Evolutionary conservation across 2,797 vertebrate species (phyloP).

Genomic region (Spea hammondii): DNA sequence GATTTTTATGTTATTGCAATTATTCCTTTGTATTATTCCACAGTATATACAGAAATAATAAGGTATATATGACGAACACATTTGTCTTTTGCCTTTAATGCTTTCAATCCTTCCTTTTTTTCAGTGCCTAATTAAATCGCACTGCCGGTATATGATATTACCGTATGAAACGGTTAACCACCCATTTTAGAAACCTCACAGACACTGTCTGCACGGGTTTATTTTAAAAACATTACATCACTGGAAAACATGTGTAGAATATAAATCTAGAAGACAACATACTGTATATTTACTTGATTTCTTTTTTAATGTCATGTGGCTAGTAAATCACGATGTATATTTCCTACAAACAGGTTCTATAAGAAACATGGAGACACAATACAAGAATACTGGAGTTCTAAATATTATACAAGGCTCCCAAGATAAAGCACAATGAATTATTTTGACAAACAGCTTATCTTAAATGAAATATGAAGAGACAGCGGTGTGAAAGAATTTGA

Average conservation of each 20-base stretch:
- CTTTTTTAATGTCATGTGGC: no score
- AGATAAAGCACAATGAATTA: constrained; percentile 55
- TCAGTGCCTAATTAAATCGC: background rate
- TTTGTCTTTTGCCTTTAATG: no score
- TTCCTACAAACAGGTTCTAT: no score
- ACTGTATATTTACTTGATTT: no score
- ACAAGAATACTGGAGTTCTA: constrained; percentile 2
- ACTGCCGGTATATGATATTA: constrained; percentile 52
- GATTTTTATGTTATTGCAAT: no score
- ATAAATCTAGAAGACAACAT: no score
- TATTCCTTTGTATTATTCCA: no score
- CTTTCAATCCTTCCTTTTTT: no score
- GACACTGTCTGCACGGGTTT: constrained; percentile 60
- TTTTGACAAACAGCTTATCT: constrained; percentile 61
- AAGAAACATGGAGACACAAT: background rate
- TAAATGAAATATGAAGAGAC: constrained; percentile 74
- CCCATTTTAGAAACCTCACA: constrained; percentile 66
- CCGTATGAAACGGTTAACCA: constrained; percentile 54
- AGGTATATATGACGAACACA: no score
- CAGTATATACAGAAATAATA: no score
- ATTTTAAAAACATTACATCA: constrained; percentile 43
- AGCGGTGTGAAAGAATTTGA: constrained; percentile 68
- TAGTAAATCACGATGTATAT: no score
- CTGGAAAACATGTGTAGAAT: no score
- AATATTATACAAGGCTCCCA: constrained; percentile 50